phyloP scores from a whole-genome alignment of 1,140 invertebrate species.

The Schmidtea mediterranea region DNA sequence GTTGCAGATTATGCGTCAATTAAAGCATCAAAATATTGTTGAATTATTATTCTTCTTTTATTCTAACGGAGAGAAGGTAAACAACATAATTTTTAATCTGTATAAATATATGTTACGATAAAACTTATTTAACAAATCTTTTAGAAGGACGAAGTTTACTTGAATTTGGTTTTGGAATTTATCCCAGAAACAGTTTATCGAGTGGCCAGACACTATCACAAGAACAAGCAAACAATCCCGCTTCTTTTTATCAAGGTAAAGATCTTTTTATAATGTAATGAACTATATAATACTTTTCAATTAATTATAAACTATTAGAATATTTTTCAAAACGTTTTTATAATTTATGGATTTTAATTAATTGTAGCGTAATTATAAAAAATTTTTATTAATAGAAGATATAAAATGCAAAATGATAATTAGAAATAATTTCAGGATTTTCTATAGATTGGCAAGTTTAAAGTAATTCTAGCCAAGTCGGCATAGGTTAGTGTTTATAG shows the following conservation, averaged over 20 bases:
- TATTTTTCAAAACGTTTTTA: too few species aligned
- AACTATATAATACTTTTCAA: too few species aligned
- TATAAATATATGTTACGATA: background rate
- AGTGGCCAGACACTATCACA: constrained; percentile 7
- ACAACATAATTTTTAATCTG: background rate
- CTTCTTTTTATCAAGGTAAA: constrained; percentile 9
- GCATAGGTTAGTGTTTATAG: too few species aligned
- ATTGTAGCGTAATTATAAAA: too few species aligned
- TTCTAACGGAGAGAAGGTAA: constrained; percentile 1
- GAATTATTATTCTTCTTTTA: constrained; percentile 10
- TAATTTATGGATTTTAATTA: too few species aligned
- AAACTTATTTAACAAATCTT: background rate
- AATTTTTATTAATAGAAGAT: too few species aligned
- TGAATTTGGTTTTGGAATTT: constrained; percentile 9
- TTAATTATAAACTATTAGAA: too few species aligned
- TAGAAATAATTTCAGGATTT: too few species aligned
- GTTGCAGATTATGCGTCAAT: constrained; percentile 10
- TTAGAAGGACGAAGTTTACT: constrained; percentile 3
- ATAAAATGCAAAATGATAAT: too few species aligned
- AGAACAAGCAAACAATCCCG: constrained; percentile 8
- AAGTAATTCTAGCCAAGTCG: too few species aligned
- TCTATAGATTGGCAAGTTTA: too few species aligned
- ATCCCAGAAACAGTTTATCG: constrained; percentile 10
- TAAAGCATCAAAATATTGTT: constrained; percentile 11
- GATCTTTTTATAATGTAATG: too few species aligned